A percentile compares a stretch with the other conserved stretches of the same genome.
These are phyloP conservation scores for Ctenopoma kingsleyae DNA, from an alignment of 2,797 vertebrate species.

Conservation along the genomic window DNA sequence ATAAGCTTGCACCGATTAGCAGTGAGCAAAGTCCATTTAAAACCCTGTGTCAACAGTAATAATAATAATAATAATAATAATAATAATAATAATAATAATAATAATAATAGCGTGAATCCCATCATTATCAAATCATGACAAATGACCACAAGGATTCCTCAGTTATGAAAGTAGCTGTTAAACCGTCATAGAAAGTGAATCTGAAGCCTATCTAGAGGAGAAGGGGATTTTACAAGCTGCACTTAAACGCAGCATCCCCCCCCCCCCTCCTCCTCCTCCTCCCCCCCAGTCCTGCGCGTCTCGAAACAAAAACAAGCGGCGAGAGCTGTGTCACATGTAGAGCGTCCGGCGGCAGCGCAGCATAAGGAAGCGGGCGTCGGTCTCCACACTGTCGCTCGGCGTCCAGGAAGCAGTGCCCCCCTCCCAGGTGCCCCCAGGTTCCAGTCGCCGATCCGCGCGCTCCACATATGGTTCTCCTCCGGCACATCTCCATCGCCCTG, in stretches of 20 bases:
- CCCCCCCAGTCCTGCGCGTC: constrained; percentile 3
- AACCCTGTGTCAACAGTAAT: no score
- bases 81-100: no score
- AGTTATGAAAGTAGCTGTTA: no score
- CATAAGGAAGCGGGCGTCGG: constrained; percentile 3
- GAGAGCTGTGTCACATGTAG: constrained; percentile 40
- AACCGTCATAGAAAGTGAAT: no score
- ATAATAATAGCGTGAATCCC: no score
- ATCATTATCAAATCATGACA: no score
- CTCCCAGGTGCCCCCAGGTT: background rate
- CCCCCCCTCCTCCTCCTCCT: no score
- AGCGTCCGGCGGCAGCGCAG: background rate
- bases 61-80: no score
- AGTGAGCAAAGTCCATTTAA: no score
- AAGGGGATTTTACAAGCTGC: constrained; percentile 19
- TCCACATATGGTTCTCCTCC: constrained; percentile 82
- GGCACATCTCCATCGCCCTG: constrained; percentile 85
- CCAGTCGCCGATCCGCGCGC: constrained; percentile 1
- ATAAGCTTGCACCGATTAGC: no score
- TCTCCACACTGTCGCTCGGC: background rate
- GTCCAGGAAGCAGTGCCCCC: background rate
- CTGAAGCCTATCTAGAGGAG: no score
- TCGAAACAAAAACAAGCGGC: constrained; percentile 60
- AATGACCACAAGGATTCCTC: no score
- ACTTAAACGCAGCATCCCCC: constrained; percentile 34